Evolutionary conservation across 2,888 invertebrate species (phyloP).

Genomic region (Rhagophthalmus giganteus): DNA sequence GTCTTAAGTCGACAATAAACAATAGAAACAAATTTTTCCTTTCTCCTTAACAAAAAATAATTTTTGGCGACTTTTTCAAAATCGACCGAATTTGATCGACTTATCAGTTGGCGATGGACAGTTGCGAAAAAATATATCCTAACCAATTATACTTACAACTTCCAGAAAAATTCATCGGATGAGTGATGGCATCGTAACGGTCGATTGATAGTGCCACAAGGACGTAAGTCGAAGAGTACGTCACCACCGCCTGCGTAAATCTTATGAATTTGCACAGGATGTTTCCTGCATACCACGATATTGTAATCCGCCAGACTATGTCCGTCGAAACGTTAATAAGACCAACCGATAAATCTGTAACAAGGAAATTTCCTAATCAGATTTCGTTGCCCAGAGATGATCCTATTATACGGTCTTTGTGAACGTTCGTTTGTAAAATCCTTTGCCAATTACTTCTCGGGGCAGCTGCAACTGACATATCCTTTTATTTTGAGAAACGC

Average conservation of each 20-base stretch:
- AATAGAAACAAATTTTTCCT: too few relatives aligned
- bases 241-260: constrained; percentile 84
- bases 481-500: too few relatives aligned
- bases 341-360: constrained; percentile 85
- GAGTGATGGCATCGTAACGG: constrained; percentile 89
- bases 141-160: constrained; percentile 77
- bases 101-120: too few relatives aligned
- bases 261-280: constrained; percentile 84
- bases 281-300: constrained; percentile 88
- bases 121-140: not conserved
- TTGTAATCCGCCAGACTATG: constrained; percentile 86
- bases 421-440: constrained; percentile 10
- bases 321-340: constrained; percentile 87
- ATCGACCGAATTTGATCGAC: too few relatives aligned
- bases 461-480: constrained; percentile 11
- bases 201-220: constrained; percentile 90
- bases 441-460: constrained; percentile 5
- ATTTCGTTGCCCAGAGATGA: too few relatives aligned
- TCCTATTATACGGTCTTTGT: constrained; percentile 9
- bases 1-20: too few relatives aligned
- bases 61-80: too few relatives aligned
- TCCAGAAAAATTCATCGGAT: constrained; percentile 93
- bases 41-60: too few relatives aligned
- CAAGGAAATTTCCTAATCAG: constrained; percentile 7
- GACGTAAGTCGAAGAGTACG: constrained; percentile 91